Conservation (phyloP, 2,113 vertebrate genomes). For the Pelmatolapia mariae region DNA sequence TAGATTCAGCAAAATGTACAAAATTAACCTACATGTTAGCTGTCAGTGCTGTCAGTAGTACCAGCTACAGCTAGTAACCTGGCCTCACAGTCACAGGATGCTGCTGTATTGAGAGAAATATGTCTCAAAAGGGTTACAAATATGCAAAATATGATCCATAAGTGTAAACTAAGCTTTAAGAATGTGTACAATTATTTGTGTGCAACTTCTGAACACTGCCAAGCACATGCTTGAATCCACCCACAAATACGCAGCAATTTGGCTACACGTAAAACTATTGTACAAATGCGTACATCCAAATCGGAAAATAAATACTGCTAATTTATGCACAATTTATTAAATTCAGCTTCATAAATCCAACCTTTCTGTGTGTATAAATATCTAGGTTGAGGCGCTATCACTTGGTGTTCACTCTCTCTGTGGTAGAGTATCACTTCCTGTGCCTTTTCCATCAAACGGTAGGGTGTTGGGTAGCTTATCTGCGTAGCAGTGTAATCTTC, state of each 20-base stretch:
- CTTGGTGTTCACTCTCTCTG: neutral
- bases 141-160: neutral
- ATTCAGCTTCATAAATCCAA: neutral
- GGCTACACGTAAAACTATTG: neutral
- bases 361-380: accelerated
- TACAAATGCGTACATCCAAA: accelerated
- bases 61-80: neutral
- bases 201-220: neutral
- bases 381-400: neutral
- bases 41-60: accelerated
- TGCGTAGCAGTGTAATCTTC: accelerated
- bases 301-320: neutral
- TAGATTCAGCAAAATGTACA: neutral
- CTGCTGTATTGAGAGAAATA: neutral
- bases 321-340: neutral
- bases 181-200: neutral
- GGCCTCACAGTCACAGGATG: neutral
- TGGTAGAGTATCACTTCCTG: neutral
- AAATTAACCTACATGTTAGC: accelerated
- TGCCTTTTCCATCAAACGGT: neutral
- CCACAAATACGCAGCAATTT: neutral
- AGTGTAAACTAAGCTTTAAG: neutral
- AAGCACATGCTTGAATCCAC: neutral
- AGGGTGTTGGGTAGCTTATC: accelerated
- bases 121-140: neutral